These are phyloP conservation scores for Cricetomys ansorgei DNA, from an alignment of 2,113 vertebrate genomes.

Conservation along the genomic window DNA sequence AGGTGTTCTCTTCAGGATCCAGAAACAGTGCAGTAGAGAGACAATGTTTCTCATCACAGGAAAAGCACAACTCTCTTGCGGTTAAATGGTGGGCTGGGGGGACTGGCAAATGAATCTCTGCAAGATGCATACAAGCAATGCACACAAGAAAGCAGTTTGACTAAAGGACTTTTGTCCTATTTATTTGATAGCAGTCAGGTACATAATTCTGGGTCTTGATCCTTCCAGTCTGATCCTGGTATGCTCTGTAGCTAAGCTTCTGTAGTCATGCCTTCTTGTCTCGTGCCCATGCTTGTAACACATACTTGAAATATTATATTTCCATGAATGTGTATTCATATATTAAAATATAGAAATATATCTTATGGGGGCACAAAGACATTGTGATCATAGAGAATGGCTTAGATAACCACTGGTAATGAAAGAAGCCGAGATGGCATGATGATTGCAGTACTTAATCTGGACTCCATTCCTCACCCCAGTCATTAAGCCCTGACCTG, in stretches of 20 bases:
- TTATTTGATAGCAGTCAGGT: neutral
- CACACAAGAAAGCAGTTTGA: neutral
- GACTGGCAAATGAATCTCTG: neutral
- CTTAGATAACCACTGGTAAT: neutral
- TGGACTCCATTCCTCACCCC: neutral
- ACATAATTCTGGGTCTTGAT: neutral
- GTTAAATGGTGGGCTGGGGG: neutral
- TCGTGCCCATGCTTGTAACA: neutral
- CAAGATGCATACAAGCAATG: neutral
- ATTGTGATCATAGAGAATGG: neutral
- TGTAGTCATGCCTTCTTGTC: neutral
- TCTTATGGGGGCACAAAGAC: neutral
- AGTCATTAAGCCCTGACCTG: neutral
- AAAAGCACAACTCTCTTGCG: neutral
- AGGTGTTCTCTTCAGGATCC: neutral
- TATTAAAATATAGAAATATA: neutral
- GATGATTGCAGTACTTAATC: accelerated
- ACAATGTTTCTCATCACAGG: neutral
- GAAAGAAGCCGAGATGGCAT: neutral
- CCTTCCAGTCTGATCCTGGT: neutral
- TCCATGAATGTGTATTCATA: neutral
- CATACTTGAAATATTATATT: neutral
- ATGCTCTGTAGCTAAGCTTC: neutral
- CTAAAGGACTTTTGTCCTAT: neutral
- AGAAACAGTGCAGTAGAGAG: neutral